Percentiles rank a stretch among this genome's conserved stretches.
Evolutionary conservation across 1,140 invertebrate genomes (phyloP).

Genomic region (Drosophila sturtevanti): DNA sequence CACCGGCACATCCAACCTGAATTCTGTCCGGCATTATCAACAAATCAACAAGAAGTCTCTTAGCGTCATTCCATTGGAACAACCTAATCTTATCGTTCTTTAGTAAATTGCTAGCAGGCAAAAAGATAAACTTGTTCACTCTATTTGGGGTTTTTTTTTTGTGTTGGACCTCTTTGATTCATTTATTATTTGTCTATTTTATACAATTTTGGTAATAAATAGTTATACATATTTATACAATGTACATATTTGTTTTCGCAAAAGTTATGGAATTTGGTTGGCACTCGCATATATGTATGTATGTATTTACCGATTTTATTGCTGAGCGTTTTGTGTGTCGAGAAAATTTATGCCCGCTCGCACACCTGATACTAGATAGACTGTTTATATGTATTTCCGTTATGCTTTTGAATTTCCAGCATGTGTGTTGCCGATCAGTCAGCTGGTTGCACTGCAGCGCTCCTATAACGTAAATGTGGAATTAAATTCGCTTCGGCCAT

Average conservation of each 20-base stretch:
- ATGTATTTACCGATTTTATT: conserved; percentile 2
- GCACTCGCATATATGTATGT: background rate
- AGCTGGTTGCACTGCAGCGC: too few species aligned
- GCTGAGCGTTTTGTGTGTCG: background rate
- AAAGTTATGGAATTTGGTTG: background rate
- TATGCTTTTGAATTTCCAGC: background rate
- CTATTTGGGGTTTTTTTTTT: conserved; percentile 2
- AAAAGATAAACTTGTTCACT: conserved; percentile 1
- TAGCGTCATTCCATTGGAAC: background rate
- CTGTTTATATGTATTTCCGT: background rate
- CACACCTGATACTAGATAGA: background rate
- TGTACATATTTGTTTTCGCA: background rate
- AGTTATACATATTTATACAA: background rate
- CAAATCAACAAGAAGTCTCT: background rate
- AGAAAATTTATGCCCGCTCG: background rate
- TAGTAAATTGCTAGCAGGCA: background rate
- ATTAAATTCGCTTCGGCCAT: too few species aligned
- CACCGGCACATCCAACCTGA: background rate
- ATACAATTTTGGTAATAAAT: background rate
- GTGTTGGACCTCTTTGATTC: too few species aligned
- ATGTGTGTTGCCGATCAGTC: too few species aligned
- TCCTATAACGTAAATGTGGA: too few species aligned
- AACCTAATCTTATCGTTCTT: background rate
- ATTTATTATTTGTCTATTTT: background rate
- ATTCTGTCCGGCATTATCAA: background rate